Conservation (phyloP, 2,113 vertebrate genomes). For the Astatotilapia flaviijosephi region DNA sequence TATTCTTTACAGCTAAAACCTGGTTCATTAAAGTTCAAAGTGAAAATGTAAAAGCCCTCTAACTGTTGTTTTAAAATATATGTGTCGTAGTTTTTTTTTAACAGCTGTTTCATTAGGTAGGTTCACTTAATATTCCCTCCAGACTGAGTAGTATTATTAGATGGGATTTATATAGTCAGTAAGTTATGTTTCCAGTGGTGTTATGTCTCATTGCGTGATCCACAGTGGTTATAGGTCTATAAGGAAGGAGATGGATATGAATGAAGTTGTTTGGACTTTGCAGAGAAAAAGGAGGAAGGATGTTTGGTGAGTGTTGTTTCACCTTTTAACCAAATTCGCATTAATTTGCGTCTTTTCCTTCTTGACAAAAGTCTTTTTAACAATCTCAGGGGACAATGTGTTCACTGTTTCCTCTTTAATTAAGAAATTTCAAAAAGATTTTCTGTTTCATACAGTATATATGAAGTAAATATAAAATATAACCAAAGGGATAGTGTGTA, state of each 20-base stretch:
- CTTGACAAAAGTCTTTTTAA: not conserved
- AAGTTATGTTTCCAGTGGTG: not conserved
- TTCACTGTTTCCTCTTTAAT: not conserved
- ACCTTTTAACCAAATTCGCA: not conserved
- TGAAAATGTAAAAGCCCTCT: not conserved
- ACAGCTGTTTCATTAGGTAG: not conserved
- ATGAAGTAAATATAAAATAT: not conserved
- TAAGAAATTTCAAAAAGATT: not conserved
- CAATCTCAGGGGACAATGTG: not conserved
- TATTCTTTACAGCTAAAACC: not conserved
- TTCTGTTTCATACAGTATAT: not conserved
- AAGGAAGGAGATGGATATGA: not conserved
- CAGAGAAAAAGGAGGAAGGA: not conserved
- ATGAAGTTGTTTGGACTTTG: not conserved
- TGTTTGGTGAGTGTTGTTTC: not conserved
- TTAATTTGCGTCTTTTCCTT: not conserved
- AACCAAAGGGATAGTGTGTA: not conserved
- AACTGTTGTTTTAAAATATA: not conserved
- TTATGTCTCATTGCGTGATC: not conserved
- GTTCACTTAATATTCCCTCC: not conserved
- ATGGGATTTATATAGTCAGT: not conserved
- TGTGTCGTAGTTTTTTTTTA: not conserved
- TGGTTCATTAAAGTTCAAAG: not conserved
- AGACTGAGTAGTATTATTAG: not conserved
- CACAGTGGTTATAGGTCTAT: not conserved